Base-by-base conservation (phyloP, 2,797 vertebrate genomes). In the Pteropus rufus region DNA sequence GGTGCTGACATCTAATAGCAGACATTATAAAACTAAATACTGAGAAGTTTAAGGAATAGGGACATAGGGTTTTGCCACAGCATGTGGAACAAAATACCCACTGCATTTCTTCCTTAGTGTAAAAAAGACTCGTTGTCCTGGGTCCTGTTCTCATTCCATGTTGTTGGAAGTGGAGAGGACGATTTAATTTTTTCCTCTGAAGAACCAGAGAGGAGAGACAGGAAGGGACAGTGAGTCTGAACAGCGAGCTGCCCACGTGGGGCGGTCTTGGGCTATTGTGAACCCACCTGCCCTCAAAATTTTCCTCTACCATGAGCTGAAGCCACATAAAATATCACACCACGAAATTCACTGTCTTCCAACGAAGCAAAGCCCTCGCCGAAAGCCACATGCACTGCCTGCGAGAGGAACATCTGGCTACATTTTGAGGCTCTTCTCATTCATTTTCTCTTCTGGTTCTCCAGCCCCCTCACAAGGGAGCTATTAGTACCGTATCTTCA, bases 311-410 rank as follows among this genome's bases (percentile, higher is more conserved):
- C 7, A n/a, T 44, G 21, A 26, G 4, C 39, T 10, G 67, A n/a
- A 19, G 49, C 44, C 56, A 56, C 65, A 12, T 34, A n/a, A 29
- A 76, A n/a, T 76, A 29, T 26, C 39, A 34, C 1, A 31, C 29
- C 21, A 31, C 18, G 2, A 46, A 29, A 31, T 34, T 10, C 39
- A 16, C 9, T 29, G 1, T 36, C 62, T 60, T 46, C 46, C 18
- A 21, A 34, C 58, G 69, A 73, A 49, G 39, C 11, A 65, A 36
- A 46, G 36, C n/a, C 64, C 18, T 26, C 52, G 19, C 10, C 12
- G 18, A 75, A 34, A 34, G 10, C 31, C 31, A 65, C 56, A 7
- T 4, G 4, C 2, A 0, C 21, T 67, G 49, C 11, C 3, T 0
- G 15, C 34, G 73, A 80, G 54, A 36, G 52, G 79, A 56, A 46